Evolutionary conservation across 2,888 invertebrate genomes (phyloP), one percentile per base, ranked within the genome.

Genomic region (Lasioglossum calceatum): DNA sequence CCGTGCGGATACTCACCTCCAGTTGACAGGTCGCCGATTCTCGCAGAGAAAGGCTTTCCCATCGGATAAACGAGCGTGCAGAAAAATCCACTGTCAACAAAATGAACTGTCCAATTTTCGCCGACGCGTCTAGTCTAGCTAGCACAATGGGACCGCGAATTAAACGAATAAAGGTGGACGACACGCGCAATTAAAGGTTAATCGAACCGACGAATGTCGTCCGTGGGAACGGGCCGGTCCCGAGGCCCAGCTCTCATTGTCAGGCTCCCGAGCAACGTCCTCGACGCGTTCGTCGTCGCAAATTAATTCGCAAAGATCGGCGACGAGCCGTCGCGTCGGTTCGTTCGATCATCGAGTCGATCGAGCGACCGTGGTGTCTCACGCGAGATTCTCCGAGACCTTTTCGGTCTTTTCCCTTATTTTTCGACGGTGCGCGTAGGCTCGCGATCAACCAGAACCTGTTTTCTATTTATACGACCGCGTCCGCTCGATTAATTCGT

Each of bases 141-240:
- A 16, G 16, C 64, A 64, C 64, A 32, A 64, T 7, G 32, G 16
- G 23, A 16, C 74, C 50, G 42, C 42, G 44, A 36, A 76, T 72
- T 32, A 19, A 83, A 79, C 84, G 75, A 76, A 54, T 72, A 61
- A 27, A n/a, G 67, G 67, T 70, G 23, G 67, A 70, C 36, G 36
- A 36, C 67, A 39, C 67, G 67, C 67, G 10, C 8, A 76, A 16
- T 72, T 36, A 19, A 50, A 74, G 86, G 80, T 86, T 77, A 84
- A 86, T 75, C 67, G 80, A 50, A 77, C 64, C 77, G 80, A 77
- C 77, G 73, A 77, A 77, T 64, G 73, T 77, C 42, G 64, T 58
- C 73, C 42, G 58, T 84, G 85, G 72, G 84, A 84, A 85, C 32
- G 27, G 82, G 5, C 16, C 16, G 23, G 36, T 36, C 67, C 54